Evolutionary conservation across 2,888 invertebrate species (phyloP), one percentile per base, ranked within the genome.

Genomic region (Bellardia pandia): DNA sequence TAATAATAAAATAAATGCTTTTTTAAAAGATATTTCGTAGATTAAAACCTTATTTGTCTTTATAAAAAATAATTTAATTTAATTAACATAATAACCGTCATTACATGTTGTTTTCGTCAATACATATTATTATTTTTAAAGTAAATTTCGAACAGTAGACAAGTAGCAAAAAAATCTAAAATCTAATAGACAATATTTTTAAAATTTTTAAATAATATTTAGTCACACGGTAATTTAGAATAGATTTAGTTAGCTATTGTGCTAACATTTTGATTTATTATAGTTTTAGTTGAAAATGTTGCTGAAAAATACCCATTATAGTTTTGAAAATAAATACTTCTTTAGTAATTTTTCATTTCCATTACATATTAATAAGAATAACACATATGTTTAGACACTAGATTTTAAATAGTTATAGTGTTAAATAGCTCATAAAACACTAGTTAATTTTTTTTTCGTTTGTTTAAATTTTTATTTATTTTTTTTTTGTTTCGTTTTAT

Each of bases 361-460:
- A 30, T 60, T 60, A 3, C 33, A 14, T 60, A 62, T 37, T n/a
- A 62, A 8, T n/a, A 62, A 62, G n/a, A n/a, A 37, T 62, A 37
- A 62, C 56, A 56, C 62, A 23, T 11, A 56, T 30, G 58, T 58
- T 23, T 30, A 30, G 11, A 58, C 13, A 58, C 30, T 58, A 30
- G 58, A 33, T 58, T 11, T 0, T 23, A 23, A 23, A 30, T 58
- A 58, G 23, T 23, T 0, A 13, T 3, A 33, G 58, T 58, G 13
- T 58, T 58, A 58, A 77, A 78, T n/a, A 68, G 68, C 53, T 14
- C 23, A 58, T 69, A 48, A 62, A 60, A 51, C 62, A 69, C 69
- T 60, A 71, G 78, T 60, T 69, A 60, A 69, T 69, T 79, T 58
- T 69, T 69, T 48, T 30, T 42, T 48, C 14, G 62, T 68, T 45